phyloP scores from a whole-genome alignment of 92 coral and sea anemone species.

The Epizoanthus scotinus region DNA sequence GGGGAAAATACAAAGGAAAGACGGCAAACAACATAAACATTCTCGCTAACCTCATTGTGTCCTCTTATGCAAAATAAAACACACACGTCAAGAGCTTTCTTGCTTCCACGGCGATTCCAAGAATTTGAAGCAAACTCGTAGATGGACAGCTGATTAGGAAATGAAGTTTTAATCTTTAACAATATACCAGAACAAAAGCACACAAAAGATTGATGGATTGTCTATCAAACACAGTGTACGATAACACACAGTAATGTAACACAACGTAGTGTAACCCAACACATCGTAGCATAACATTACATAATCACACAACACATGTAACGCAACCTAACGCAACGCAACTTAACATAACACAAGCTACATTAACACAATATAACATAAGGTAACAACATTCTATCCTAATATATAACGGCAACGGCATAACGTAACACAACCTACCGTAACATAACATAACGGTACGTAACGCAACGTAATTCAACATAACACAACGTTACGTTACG shows the following conservation, averaged over 20 bases:
- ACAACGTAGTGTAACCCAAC: no score
- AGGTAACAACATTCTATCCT: no score
- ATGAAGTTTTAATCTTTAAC: neutral
- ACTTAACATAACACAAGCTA: neutral
- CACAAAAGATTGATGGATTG: neutral
- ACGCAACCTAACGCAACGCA: no score
- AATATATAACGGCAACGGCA: no score
- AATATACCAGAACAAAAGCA: neutral
- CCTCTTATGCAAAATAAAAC: conserved; percentile 90
- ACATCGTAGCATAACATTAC: no score
- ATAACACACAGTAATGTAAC: neutral
- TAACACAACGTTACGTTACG: no score
- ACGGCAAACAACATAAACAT: neutral
- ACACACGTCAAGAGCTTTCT: conserved; percentile 72
- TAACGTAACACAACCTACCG: neutral
- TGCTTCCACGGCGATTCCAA: conserved; percentile 84
- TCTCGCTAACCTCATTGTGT: conserved; percentile 78
- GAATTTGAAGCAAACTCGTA: conserved; percentile 74
- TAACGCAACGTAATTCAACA: neutral
- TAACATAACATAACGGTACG: no score
- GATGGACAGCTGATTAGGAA: conserved; percentile 63
- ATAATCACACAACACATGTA: neutral
- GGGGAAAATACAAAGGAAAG: no score
- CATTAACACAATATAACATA: no score
- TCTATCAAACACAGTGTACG: neutral